A percentile compares a stretch with the other conserved stretches of the same genome.
These are phyloP conservation scores for Loriculus beryllinus DNA, from an alignment of 2,797 vertebrate species.

Conservation along the genomic window DNA sequence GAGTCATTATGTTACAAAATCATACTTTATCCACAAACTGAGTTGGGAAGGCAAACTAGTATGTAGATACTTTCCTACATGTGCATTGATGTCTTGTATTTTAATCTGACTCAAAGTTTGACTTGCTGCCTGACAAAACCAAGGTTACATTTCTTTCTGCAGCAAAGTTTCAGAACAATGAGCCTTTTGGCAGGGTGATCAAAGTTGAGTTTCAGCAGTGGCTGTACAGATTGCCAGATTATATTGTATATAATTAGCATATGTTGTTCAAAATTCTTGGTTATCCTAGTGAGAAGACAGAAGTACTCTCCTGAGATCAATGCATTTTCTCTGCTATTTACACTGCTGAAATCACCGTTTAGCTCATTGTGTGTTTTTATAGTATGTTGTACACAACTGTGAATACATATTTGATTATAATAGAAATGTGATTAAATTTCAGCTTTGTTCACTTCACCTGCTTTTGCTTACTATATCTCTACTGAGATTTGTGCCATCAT, in stretches of 20 bases:
- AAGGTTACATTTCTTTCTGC: background rate
- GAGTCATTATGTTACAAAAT: background rate
- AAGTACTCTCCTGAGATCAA: constrained; percentile 45
- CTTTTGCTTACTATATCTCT: constrained; percentile 12
- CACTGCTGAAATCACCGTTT: constrained; percentile 48
- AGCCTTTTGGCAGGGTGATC: constrained; percentile 42
- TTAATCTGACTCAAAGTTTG: background rate
- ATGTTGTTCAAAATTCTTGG: constrained; percentile 36
- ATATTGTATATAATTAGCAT: constrained; percentile 42
- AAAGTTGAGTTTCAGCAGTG: background rate
- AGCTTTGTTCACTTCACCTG: constrained; percentile 60
- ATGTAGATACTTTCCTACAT: background rate
- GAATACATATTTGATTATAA: constrained; percentile 58
- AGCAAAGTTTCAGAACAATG: background rate
- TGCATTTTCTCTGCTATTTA: constrained; percentile 56
- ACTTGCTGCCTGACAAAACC: background rate
- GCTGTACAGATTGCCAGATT: constrained; percentile 26
- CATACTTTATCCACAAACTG: background rate
- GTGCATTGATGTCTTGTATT: background rate
- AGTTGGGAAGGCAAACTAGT: background rate
- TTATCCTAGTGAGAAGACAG: constrained; percentile 29
- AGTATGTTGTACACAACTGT: constrained; percentile 43
- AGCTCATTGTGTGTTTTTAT: constrained; percentile 41
- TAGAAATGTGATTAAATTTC: constrained; percentile 63
- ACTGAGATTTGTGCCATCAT: constrained; percentile 14